These are phyloP conservation scores for Xyrauchen texanus DNA, from an alignment of 2,113 vertebrate genomes.

Conservation along the genomic window DNA sequence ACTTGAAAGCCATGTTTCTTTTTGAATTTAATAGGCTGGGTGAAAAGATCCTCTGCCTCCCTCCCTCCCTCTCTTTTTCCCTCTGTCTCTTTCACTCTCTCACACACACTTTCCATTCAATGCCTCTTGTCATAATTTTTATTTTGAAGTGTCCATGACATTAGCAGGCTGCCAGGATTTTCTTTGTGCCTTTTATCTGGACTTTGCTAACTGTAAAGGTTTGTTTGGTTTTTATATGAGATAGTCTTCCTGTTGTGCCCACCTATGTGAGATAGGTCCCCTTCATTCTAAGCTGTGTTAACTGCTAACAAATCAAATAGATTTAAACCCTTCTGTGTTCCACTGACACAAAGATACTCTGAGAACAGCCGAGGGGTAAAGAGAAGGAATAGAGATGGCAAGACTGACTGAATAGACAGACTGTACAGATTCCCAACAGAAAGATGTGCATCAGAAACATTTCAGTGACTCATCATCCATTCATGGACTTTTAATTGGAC, in stretches of 20 bases:
- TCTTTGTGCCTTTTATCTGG: background rate
- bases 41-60: background rate
- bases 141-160: conserved; percentile 29
- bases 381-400: too few species aligned
- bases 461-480: background rate
- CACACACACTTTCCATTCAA: too few species aligned
- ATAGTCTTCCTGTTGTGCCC: conserved; percentile 6
- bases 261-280: too few species aligned
- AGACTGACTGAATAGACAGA: too few species aligned
- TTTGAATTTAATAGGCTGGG: background rate
- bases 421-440: too few species aligned
- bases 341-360: too few species aligned
- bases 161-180: conserved; percentile 13
- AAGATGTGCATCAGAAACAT: background rate
- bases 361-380: too few species aligned
- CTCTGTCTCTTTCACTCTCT: too few species aligned
- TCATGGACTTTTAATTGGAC: background rate
- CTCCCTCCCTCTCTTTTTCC: background rate
- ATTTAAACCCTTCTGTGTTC: too few species aligned
- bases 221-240: conserved; percentile 13
- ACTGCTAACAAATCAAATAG: too few species aligned
- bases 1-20: conserved; percentile 17
- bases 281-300: too few species aligned
- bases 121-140: too few species aligned
- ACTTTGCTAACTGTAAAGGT: conserved; percentile 13